Evolutionary conservation across 2,888 invertebrate genomes (phyloP), one percentile per base, ranked within the genome.

Genomic region (Boloria euphrosyne): DNA sequence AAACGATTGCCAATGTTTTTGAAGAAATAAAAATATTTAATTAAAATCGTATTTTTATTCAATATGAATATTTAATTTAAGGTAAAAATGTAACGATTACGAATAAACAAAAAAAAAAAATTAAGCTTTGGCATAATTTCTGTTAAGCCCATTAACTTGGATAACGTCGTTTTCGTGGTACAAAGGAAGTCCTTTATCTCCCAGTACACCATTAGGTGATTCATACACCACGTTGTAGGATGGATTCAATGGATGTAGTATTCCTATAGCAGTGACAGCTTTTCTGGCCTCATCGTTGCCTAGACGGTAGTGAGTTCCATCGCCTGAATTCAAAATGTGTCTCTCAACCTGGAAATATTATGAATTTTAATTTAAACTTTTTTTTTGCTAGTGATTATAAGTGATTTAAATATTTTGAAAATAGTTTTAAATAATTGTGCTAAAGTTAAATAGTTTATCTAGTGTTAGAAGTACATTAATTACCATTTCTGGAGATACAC

Each of bases 311-410:
- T 95, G 95, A 0, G 89, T 93, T 0, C 95, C 95, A 76, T 96
- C 96, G 0, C 96, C 96, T 0, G 94, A 94, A 71, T 94, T 89
- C 13, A 87, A 73, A 5, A 94, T 93, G 44, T 95, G 90, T 68
- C 93, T 93, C 68, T 84, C 79, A 0, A 96, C 90, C 90, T 92
- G 70, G n/a, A 72, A 61, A 13, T 13, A 50, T 31, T 53, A n/a
- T 53, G 16, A 57, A 44, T 44, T 44, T 3, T 18, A 2, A 10
- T 55, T 5, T 6, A 16, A 13, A 17, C 4, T 47, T n/a, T n/a
- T 47, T 47, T 47, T 47, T 47, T 3, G 13, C 6, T 47, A n/a
- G 0, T n/a, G 14, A 47, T 13, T 47, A 13, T 47, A 47, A 47
- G n/a, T 38, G 2, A 38, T 38, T 10, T 38, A 31, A 38, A 38